These are phyloP conservation scores for Sebastes variabilis DNA, from an alignment of 2,797 vertebrate genomes.

Conservation along the genomic window DNA sequence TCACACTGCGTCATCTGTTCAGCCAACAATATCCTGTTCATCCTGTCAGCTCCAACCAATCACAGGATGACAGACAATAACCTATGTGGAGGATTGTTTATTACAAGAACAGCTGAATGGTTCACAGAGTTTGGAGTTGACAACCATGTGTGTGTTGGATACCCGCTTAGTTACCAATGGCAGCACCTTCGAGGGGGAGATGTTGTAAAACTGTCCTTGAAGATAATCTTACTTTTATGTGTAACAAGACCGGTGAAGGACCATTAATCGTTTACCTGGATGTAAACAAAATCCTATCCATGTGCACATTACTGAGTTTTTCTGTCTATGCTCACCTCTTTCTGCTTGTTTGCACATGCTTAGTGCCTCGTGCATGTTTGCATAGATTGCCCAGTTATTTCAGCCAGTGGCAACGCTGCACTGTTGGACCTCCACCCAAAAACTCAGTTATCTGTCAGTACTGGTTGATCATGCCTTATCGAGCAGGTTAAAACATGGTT, in stretches of 20 bases:
- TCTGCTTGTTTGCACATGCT: slow-evolving; percentile 45
- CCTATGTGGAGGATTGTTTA: slow-evolving; percentile 3
- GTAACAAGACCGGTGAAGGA: neutral
- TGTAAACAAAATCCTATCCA: slow-evolving; percentile 13
- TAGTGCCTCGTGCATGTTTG: neutral
- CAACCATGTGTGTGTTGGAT: slow-evolving; percentile 17
- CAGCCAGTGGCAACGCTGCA: neutral
- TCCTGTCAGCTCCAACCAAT: slow-evolving; percentile 34
- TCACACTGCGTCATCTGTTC: slow-evolving; percentile 57
- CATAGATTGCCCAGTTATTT: slow-evolving; percentile 18
- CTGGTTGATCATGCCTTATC: neutral
- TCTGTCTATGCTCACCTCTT: neutral
- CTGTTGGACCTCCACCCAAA: slow-evolving; percentile 11
- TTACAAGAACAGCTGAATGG: slow-evolving; percentile 10
- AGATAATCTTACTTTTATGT: neutral
- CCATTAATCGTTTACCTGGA: slow-evolving; percentile 11
- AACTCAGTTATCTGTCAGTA: slow-evolving; percentile 11
- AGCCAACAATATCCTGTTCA: slow-evolving; percentile 51
- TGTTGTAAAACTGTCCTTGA: neutral
- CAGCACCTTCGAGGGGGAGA: neutral
- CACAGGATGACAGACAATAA: slow-evolving; percentile 18
- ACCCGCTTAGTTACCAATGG: slow-evolving; percentile 13
- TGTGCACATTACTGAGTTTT: neutral
- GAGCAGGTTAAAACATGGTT: neutral
- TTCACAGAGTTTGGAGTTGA: slow-evolving; percentile 17